Conservation (phyloP, 1,140 invertebrate genomes). For the Samia ricini region DNA sequence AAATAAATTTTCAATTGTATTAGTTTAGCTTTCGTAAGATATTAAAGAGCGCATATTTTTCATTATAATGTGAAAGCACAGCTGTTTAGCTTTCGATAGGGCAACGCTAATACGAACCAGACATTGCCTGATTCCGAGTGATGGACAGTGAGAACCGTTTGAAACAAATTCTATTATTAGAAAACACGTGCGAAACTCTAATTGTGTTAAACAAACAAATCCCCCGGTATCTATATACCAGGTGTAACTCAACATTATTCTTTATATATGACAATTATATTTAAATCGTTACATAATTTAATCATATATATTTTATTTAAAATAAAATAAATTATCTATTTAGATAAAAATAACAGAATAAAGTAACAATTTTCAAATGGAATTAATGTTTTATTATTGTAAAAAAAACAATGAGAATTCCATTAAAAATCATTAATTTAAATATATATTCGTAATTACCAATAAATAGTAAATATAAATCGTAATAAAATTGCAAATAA, state of each 20-base stretch:
- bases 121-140: slow-evolving; percentile 54
- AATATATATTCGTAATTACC: too few relatives aligned
- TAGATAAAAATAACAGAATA: too few relatives aligned
- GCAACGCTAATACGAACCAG: slow-evolving; percentile 48
- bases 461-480: too few relatives aligned
- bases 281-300: neutral
- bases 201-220: slow-evolving; percentile 70
- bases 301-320: neutral
- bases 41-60: neutral
- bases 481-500: neutral
- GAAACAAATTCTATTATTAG: slow-evolving; percentile 55
- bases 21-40: neutral
- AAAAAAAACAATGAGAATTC: too few relatives aligned
- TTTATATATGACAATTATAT: slow-evolving; percentile 28
- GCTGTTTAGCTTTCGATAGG: slow-evolving; percentile 31
- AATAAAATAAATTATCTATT: too few relatives aligned
- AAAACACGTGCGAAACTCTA: slow-evolving; percentile 61
- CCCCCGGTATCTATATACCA: slow-evolving; percentile 45
- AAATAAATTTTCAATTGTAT: too few relatives aligned
- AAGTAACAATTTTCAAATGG: too few relatives aligned
- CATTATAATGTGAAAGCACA: slow-evolving; percentile 22
- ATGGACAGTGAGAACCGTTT: slow-evolving; percentile 59
- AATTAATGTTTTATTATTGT: too few relatives aligned
- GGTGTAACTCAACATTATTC: slow-evolving; percentile 29
- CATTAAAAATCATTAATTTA: too few relatives aligned